Base-by-base conservation (phyloP, 2,888 invertebrate species). In the Rhagophthalmus giganteus region DNA sequence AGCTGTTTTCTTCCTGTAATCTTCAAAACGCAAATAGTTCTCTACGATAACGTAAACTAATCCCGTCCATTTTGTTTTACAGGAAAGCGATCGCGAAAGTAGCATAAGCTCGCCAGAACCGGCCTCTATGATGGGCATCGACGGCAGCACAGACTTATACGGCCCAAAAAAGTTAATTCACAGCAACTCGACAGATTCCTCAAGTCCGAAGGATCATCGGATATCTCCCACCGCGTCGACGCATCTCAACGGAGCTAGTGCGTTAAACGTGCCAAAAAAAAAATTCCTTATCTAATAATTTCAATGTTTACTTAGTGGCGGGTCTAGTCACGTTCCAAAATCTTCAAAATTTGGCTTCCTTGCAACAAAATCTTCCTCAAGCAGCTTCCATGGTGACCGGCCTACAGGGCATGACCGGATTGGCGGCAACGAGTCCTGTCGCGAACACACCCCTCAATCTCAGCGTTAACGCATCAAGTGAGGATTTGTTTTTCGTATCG, bases 381-480 rank as follows among this genome's bases (percentile, higher is more conserved):
- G 78, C 82, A 59, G 76, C 80, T 56, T 75, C 77, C 41, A 58
- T 81, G 64, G 79, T 83, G 55, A 84, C 86, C 48, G 81, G 82
- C 62, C 78, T 85, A 60, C 83, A 84, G 69, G 83, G 81, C 68
- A 79, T 80, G 73, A 67, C 72, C 3, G 69, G 69, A 45, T 73
- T 79, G 65, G 75, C 78, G 13, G 78, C 78, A 60, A 79, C 81
- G 59, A 78, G 74, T 65, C 76, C 76, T 61, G 81, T 82, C 48
- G 84, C 87, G 68, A 86, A 90, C 75, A 87, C 90, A 49, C 90
- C 90, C 20, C 80, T 91, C 64, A 91, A 91, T 76, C 79, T 91
- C 65, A 90, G 89, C 73, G 87, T 90, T 64, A 87, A 86, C 67
- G 74, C 78, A 34, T 52, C 61, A 34, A 27, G 55, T 55, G 50